These are phyloP conservation scores for Circaetus gallicus DNA, from an alignment of 2,113 vertebrate species.

Conservation along the genomic window DNA sequence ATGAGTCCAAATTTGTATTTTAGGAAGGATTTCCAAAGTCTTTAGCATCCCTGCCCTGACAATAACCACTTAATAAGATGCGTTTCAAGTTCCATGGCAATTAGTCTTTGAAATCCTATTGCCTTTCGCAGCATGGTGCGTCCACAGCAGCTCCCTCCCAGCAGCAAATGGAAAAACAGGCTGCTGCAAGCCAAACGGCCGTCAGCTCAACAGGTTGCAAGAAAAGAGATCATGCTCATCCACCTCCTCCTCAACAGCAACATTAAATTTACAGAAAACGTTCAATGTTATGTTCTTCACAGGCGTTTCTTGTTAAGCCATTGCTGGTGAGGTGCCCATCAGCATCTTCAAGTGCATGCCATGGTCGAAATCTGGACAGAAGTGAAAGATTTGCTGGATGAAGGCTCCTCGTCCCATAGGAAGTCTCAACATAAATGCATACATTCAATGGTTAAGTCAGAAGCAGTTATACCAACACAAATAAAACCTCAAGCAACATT, in stretches of 20 bases:
- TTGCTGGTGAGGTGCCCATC: background rate
- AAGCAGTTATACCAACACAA: background rate
- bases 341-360: background rate
- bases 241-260: background rate
- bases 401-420: background rate
- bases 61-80: background rate
- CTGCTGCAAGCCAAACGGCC: background rate
- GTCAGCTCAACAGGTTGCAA: background rate
- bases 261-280: background rate
- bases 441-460: background rate
- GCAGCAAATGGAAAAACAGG: background rate
- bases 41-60: background rate
- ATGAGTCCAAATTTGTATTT: background rate
- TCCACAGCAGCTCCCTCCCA: background rate
- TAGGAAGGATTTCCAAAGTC: background rate
- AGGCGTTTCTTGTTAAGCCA: background rate
- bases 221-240: background rate
- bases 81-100: background rate
- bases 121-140: background rate
- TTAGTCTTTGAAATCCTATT: background rate
- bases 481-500: background rate
- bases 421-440: background rate
- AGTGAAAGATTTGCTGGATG: background rate
- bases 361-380: rapidly evolving
- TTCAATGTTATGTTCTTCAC: background rate